Evolutionary conservation across 2,113 vertebrate species (phyloP).

Genomic region (Pongo pygmaeus): DNA sequence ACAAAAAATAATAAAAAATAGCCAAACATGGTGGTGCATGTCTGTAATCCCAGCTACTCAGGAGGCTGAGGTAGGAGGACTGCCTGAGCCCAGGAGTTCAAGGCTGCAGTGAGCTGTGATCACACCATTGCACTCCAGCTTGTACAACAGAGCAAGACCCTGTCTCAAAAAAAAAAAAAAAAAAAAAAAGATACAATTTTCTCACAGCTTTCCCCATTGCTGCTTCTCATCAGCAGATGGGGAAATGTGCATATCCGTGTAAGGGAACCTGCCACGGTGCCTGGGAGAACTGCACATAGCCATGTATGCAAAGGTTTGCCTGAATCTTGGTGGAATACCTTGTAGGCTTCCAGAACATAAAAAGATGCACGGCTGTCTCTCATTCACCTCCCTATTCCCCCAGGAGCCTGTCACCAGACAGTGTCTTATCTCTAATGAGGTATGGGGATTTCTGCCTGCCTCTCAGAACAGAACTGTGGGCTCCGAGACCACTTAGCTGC

Average conservation of each 20-base stretch:
- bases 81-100: background rate
- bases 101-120: background rate
- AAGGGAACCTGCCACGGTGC: rapidly evolving
- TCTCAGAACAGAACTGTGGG: background rate
- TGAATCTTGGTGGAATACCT: background rate
- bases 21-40: background rate
- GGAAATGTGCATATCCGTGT: rapidly evolving
- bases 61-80: background rate
- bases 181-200: background rate
- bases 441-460: background rate
- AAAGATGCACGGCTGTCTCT: background rate
- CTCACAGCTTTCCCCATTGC: background rate
- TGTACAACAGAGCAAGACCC: background rate
- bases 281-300: rapidly evolving
- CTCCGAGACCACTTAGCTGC: background rate
- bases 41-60: background rate
- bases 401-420: too few species aligned
- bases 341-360: background rate
- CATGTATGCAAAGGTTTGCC: background rate
- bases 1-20: background rate
- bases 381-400: background rate
- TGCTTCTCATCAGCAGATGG: background rate
- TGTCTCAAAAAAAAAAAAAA: background rate
- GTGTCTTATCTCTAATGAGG: background rate
- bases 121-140: background rate